phyloP scores from a whole-genome alignment of 2,888 invertebrate genomes.

The Liposcelis brunnea region DNA sequence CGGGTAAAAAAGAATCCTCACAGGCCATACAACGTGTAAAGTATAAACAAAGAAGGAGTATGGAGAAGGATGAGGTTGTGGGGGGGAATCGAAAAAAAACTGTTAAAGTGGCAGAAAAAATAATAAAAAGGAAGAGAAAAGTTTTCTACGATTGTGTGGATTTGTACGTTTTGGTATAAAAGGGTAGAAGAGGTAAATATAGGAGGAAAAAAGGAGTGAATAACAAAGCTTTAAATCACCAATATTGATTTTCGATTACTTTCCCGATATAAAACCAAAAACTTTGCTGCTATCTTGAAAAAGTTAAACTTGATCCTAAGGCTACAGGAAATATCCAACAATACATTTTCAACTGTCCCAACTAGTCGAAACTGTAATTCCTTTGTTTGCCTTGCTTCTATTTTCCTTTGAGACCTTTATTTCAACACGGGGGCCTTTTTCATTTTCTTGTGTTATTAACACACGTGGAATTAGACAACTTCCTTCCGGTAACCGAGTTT shows the following conservation, averaged over 20 bases:
- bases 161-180: neutral
- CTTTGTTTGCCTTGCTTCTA: neutral
- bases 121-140: neutral
- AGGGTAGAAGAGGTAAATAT: too few relatives aligned
- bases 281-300: neutral
- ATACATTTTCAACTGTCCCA: conserved; percentile 1
- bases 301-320: conserved; percentile 3
- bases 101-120: neutral
- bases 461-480: too few relatives aligned
- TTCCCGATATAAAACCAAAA: neutral
- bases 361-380: conserved; percentile 1
- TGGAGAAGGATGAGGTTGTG: too few relatives aligned
- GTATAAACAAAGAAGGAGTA: too few relatives aligned
- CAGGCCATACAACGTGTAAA: too few relatives aligned
- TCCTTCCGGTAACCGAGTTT: too few relatives aligned
- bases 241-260: conserved; percentile 4
- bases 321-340: neutral
- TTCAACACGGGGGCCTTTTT: too few relatives aligned
- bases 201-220: neutral
- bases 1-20: too few relatives aligned
- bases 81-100: neutral
- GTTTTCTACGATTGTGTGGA: neutral
- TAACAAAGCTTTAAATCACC: conserved; percentile 5
- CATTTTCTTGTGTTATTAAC: too few relatives aligned
- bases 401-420: neutral